Percentiles rank a stretch among this genome's conserved stretches.
Conservation (phyloP, 2,888 invertebrate species). For the Tyria jacobaeae region DNA sequence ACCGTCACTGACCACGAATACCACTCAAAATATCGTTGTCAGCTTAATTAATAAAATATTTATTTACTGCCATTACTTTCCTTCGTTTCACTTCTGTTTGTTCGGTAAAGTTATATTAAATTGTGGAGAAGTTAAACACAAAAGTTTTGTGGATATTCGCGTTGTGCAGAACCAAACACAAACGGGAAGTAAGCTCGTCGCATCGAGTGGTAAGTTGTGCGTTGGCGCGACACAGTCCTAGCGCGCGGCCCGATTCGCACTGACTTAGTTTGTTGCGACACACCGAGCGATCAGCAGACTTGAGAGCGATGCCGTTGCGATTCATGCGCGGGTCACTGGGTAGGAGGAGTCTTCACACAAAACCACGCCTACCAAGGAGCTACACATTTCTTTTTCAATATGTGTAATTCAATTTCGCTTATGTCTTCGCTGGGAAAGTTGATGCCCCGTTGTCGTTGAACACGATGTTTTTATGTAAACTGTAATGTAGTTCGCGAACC, state of each 20-base stretch:
- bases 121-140: slow-evolving; percentile 63
- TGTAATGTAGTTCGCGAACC: slow-evolving; percentile 85
- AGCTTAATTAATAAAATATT: slow-evolving; percentile 62
- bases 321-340: slow-evolving; percentile 80
- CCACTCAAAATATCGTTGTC: slow-evolving; percentile 61
- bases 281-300: slow-evolving; percentile 62
- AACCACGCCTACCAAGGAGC: slow-evolving; percentile 86
- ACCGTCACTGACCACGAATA: slow-evolving; percentile 72
- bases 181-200: slow-evolving; percentile 63
- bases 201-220: slow-evolving; percentile 65
- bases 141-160: slow-evolving; percentile 60
- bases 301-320: slow-evolving; percentile 68
- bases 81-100: slow-evolving; percentile 60
- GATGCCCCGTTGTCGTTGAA: slow-evolving; percentile 86
- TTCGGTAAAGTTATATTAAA: slow-evolving; percentile 62
- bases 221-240: slow-evolving; percentile 63
- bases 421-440: slow-evolving; percentile 87
- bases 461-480: slow-evolving; percentile 87
- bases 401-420: slow-evolving; percentile 87
- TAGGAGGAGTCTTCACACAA: slow-evolving; percentile 79
- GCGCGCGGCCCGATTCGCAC: slow-evolving; percentile 63
- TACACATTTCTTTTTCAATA: slow-evolving; percentile 87
- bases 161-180: slow-evolving; percentile 52
- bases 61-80: slow-evolving; percentile 56
- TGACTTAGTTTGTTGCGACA: slow-evolving; percentile 63